phyloP scores from a whole-genome alignment of 1,140 invertebrate species.

The Drosophila rufa region DNA sequence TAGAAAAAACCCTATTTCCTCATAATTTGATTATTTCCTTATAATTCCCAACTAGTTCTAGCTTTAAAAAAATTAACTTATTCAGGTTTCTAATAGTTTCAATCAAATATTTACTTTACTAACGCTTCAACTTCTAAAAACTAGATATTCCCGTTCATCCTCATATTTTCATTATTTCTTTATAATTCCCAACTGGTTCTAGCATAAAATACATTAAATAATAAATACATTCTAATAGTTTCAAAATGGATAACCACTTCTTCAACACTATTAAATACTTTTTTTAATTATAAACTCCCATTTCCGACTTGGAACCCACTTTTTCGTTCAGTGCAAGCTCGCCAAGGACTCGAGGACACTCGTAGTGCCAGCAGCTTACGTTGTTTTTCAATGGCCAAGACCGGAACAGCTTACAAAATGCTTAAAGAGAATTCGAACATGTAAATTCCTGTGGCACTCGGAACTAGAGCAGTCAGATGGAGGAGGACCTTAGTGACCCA shows the following conservation, averaged over 20 bases:
- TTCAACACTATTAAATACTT: neutral
- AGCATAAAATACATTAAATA: too few species aligned
- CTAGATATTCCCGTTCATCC: too few species aligned
- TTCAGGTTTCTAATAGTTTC: too few species aligned
- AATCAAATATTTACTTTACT: too few species aligned
- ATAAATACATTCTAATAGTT: too few species aligned
- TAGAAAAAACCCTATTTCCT: too few species aligned
- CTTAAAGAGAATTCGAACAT: constrained; percentile 65
- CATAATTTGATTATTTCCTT: too few species aligned
- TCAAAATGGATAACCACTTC: too few species aligned
- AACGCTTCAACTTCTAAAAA: too few species aligned
- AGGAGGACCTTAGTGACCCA: constrained; percentile 61
- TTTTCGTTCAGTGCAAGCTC: neutral
- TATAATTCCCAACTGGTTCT: neutral
- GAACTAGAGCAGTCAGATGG: constrained; percentile 33
- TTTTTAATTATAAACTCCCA: neutral
- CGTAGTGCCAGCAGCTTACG: constrained; percentile 23
- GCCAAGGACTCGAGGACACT: constrained; percentile 1
- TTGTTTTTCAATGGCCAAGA: constrained; percentile 40
- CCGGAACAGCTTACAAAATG: constrained; percentile 53
- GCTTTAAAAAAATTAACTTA: too few species aligned
- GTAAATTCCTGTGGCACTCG: constrained; percentile 71
- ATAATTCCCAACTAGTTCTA: too few species aligned
- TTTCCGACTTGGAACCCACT: neutral
- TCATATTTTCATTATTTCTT: neutral